A percentile compares a stretch with the other conserved stretches of the same genome.
Conservation (phyloP, 2,888 invertebrate genomes). For the Morinoia aosen region DNA sequence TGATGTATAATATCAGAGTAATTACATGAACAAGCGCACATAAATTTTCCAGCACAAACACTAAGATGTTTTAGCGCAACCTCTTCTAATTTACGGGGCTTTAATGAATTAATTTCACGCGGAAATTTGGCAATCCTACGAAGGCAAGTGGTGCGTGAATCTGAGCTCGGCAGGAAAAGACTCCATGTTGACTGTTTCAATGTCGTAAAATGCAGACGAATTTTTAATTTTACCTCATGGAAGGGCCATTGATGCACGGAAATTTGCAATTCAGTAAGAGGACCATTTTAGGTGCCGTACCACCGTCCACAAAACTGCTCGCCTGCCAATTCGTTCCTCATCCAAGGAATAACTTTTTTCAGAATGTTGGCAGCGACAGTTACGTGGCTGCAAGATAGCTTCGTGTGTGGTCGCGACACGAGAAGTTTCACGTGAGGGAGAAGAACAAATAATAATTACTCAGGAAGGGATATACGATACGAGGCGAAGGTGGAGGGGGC, state of each 20-base stretch:
- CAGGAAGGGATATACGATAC: not conserved
- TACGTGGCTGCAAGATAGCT: not conserved
- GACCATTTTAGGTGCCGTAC: not conserved
- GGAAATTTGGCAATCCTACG: too few species aligned
- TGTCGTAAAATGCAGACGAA: not conserved
- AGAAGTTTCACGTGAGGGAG: not conserved
- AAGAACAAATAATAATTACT: slow-evolving; percentile 12
- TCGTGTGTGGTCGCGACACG: not conserved
- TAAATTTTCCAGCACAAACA: too few species aligned
- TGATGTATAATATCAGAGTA: too few species aligned
- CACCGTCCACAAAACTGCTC: not conserved
- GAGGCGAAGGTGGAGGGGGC: not conserved
- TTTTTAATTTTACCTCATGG: not conserved
- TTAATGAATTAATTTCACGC: too few species aligned
- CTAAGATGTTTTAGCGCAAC: too few species aligned
- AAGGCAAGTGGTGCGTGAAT: too few species aligned
- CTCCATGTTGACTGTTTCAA: not conserved
- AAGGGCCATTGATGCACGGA: not conserved
- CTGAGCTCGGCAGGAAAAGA: too few species aligned
- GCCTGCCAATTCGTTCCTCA: not conserved
- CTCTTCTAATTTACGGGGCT: too few species aligned
- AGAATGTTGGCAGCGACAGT: not conserved
- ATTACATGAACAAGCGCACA: too few species aligned
- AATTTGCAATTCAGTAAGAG: not conserved
- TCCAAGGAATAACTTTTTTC: not conserved